A percentile compares a stretch with the other conserved stretches of the same genome.
These are phyloP conservation scores for Cossypha polioptera DNA, from an alignment of 2,797 vertebrate genomes.

Conservation along the genomic window DNA sequence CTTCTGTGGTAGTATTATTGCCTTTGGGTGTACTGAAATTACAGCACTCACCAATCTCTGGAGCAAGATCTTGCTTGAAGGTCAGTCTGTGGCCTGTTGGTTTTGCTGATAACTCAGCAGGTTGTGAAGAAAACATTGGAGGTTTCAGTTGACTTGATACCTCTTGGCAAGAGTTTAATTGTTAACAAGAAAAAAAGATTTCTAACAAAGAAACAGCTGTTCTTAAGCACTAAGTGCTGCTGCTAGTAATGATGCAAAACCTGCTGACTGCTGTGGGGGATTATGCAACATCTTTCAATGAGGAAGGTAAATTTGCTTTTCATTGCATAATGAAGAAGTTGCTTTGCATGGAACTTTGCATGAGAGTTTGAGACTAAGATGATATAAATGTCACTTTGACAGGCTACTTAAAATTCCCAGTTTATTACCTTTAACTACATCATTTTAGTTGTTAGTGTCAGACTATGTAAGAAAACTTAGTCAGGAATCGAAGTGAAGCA, in stretches of 20 bases:
- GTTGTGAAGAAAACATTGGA: not conserved
- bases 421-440: conserved; percentile 51
- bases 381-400: conserved; percentile 43
- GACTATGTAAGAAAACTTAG: not conserved
- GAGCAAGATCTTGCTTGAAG: not conserved
- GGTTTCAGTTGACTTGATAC: not conserved
- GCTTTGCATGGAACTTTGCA: conserved; percentile 23
- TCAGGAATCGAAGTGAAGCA: not conserved
- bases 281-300: not conserved
- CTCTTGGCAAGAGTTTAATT: not conserved
- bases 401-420: conserved; percentile 47
- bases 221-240: not conserved
- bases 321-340: conserved; percentile 25
- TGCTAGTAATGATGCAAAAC: not conserved
- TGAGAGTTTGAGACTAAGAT: not conserved
- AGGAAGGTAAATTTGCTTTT: not conserved
- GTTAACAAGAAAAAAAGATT: not conserved
- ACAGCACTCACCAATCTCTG: not conserved
- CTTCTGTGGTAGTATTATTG: not conserved
- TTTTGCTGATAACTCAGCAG: not conserved
- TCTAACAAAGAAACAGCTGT: not conserved
- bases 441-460: conserved; percentile 46
- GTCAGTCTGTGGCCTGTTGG: not conserved
- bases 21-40: not conserved
- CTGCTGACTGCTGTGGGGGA: not conserved